phyloP scores from a whole-genome alignment of 2,113 vertebrate genomes.

The Platichthys stellatus region DNA sequence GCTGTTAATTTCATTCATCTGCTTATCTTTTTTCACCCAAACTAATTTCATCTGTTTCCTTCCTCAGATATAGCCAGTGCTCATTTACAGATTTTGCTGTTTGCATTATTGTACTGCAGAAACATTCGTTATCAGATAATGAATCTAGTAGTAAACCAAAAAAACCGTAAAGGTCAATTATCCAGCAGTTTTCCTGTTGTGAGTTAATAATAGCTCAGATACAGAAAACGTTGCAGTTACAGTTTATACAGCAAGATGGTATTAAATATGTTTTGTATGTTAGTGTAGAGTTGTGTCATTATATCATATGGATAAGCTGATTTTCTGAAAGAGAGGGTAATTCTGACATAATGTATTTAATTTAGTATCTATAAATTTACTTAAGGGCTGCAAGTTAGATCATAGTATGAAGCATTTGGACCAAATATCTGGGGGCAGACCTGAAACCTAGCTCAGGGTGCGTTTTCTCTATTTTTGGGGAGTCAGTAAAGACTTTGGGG shows the following conservation, averaged over 20 bases:
- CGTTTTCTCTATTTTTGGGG: too few relatives aligned
- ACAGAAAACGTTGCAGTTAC: conserved; percentile 3
- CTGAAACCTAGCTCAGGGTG: too few relatives aligned
- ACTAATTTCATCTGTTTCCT: conserved; percentile 20
- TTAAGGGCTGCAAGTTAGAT: not conserved
- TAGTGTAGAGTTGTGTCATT: not conserved
- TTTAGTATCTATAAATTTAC: conserved; percentile 33
- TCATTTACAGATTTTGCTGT: not conserved
- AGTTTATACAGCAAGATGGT: not conserved
- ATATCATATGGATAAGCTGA: not conserved
- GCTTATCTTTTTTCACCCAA: conserved; percentile 16
- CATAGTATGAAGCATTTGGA: too few relatives aligned
- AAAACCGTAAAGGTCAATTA: conserved; percentile 7
- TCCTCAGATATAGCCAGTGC: conserved; percentile 5
- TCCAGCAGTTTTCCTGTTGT: not conserved
- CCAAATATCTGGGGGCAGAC: too few relatives aligned
- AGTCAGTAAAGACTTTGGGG: too few relatives aligned
- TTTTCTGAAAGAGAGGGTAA: not conserved
- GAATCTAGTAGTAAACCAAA: not conserved
- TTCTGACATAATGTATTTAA: conserved; percentile 10
- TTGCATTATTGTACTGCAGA: not conserved
- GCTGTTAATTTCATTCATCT: conserved; percentile 34
- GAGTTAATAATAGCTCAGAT: not conserved
- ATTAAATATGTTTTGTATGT: not conserved
- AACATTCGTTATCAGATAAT: conserved; percentile 16